Percentiles rank a stretch among this genome's conserved stretches.
Evolutionary conservation across 2,113 vertebrate species (phyloP).

Genomic region (Vulpes vulpes): DNA sequence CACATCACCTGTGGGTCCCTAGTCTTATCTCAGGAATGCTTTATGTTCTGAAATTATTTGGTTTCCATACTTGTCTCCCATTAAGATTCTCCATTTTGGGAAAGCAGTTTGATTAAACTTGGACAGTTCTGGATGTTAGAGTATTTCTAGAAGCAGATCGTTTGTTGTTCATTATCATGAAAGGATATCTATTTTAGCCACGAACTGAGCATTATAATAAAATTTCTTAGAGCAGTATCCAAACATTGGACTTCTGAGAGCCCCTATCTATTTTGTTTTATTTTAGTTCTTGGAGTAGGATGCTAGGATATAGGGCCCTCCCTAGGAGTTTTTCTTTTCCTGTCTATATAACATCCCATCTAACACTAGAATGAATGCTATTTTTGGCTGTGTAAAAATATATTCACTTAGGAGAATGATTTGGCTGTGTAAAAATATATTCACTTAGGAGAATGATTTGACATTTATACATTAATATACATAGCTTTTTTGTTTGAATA

Average conservation of each 20-base stretch:
- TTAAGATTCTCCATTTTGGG: background rate
- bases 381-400: background rate
- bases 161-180: background rate
- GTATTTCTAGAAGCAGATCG: background rate
- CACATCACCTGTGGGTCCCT: background rate
- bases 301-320: background rate
- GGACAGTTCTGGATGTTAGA: background rate
- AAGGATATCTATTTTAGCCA: background rate
- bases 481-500: background rate
- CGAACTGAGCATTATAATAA: background rate
- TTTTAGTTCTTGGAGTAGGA: background rate
- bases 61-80: background rate
- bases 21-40: background rate
- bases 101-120: slow-evolving; percentile 30
- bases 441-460: background rate
- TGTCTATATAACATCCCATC: background rate
- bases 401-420: background rate
- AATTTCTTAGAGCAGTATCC: background rate
- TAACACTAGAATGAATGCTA: background rate
- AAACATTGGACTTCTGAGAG: background rate
- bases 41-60: background rate
- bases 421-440: background rate
- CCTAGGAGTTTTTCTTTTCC: background rate
- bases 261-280: background rate
- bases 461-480: background rate